Conservation (phyloP, 2,797 vertebrate genomes). For the Naso thynnoides region DNA sequence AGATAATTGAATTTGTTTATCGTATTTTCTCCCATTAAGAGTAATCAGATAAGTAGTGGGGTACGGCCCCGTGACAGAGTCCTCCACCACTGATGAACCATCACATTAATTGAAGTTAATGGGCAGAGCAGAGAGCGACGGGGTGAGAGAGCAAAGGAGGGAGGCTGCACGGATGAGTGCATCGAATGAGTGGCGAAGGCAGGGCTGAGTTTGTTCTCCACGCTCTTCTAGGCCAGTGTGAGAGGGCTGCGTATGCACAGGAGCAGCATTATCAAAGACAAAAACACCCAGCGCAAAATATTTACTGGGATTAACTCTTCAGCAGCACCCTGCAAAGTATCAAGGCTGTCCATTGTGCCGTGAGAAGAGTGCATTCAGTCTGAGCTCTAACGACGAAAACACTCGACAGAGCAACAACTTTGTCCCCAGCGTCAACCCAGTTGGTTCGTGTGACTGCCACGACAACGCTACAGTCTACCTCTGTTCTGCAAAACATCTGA, state of each 20-base stretch:
- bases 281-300: slow-evolving; percentile 62
- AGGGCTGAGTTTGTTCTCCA: slow-evolving; percentile 54
- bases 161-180: slow-evolving; percentile 71
- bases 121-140: slow-evolving; percentile 68
- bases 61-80: slow-evolving; percentile 78
- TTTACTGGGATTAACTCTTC: slow-evolving; percentile 59
- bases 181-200: slow-evolving; percentile 56
- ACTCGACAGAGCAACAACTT: not conserved
- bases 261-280: slow-evolving; percentile 63
- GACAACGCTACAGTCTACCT: not conserved
- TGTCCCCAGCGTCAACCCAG: not conserved
- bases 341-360: slow-evolving; percentile 3
- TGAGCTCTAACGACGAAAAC: not conserved
- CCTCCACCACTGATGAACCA: slow-evolving; percentile 79
- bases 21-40: slow-evolving; percentile 81
- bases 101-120: slow-evolving; percentile 87
- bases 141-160: slow-evolving; percentile 59
- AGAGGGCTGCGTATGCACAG: slow-evolving; percentile 25
- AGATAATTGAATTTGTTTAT: slow-evolving; percentile 86
- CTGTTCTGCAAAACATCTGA: not conserved
- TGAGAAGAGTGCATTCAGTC: slow-evolving; percentile 5
- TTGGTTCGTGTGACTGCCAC: not conserved
- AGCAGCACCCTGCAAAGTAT: slow-evolving; percentile 31
- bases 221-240: slow-evolving; percentile 36
- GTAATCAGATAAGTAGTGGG: slow-evolving; percentile 81